Conservation (phyloP, 2,797 vertebrate genomes). For the Gymnoscopelus braueri region DNA sequence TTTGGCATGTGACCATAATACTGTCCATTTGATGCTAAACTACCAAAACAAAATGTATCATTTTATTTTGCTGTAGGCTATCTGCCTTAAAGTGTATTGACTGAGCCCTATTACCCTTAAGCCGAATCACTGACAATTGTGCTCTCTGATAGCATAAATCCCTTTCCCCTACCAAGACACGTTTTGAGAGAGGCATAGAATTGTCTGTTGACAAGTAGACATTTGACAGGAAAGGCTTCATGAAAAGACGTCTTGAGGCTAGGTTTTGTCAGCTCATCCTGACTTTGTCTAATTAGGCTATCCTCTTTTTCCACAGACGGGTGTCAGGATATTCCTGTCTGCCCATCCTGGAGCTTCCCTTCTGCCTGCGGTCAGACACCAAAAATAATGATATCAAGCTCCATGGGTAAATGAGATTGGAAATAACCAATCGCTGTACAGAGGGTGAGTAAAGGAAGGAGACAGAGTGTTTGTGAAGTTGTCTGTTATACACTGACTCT, state of each 20-base stretch:
- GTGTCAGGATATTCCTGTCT: slow-evolving; percentile 65
- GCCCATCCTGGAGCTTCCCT: slow-evolving; percentile 55
- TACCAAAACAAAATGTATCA: slow-evolving; percentile 9
- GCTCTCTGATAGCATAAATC: slow-evolving; percentile 56
- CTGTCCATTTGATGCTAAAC: not conserved
- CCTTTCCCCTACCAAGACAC: slow-evolving; percentile 43
- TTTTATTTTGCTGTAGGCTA: slow-evolving; percentile 25
- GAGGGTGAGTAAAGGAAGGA: slow-evolving; percentile 38
- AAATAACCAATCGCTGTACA: slow-evolving; percentile 18
- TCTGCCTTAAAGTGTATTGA: not conserved
- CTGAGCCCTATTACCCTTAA: slow-evolving; percentile 23
- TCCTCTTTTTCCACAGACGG: slow-evolving; percentile 67
- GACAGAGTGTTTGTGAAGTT: slow-evolving; percentile 50
- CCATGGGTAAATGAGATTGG: slow-evolving; percentile 47
- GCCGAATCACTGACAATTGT: slow-evolving; percentile 54
- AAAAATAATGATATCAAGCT: slow-evolving; percentile 69
- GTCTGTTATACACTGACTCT: slow-evolving; percentile 41
- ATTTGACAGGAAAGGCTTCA: slow-evolving; percentile 78
- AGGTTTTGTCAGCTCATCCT: slow-evolving; percentile 74
- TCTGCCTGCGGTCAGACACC: slow-evolving; percentile 59
- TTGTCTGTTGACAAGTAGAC: slow-evolving; percentile 75
- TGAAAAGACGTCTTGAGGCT: slow-evolving; percentile 71
- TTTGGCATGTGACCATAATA: too few relatives aligned
- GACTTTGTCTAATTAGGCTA: slow-evolving; percentile 73
- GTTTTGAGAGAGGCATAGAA: slow-evolving; percentile 56